A percentile compares a stretch with the other conserved stretches of the same genome.
Conservation (phyloP, 2,888 invertebrate genomes). For the Cataglyphis rosenhaueri region DNA sequence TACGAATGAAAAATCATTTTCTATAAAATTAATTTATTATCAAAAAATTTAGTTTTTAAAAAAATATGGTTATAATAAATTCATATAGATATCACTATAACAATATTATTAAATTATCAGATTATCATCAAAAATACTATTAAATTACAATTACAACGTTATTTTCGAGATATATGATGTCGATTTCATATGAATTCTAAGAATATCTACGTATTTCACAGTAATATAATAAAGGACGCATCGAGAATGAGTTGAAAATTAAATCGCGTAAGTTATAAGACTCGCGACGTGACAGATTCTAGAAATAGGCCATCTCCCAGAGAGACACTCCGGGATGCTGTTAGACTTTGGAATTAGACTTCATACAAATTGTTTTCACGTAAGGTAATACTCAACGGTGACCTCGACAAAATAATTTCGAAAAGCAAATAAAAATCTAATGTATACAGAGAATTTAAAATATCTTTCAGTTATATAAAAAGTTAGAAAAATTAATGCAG, state of each 20-base stretch:
- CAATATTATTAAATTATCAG: neutral
- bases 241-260: constrained; percentile 24
- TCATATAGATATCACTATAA: neutral
- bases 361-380: constrained; percentile 16
- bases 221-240: constrained; percentile 5
- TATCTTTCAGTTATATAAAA: neutral
- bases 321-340: constrained; percentile 20
- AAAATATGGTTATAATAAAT: neutral
- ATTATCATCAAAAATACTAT: neutral
- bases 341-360: constrained; percentile 31
- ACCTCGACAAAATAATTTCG: neutral
- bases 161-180: neutral
- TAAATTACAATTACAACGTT: neutral
- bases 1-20: neutral
- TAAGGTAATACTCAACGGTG: neutral
- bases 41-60: neutral
- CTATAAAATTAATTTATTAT: neutral
- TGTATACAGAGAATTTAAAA: neutral
- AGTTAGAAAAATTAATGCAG: constrained; percentile 1
- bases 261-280: constrained; percentile 11
- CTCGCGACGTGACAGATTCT: constrained; percentile 38
- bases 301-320: constrained; percentile 56
- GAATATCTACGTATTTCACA: neutral
- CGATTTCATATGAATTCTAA: neutral
- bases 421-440: neutral